These are phyloP conservation scores for Venustaconcha ellipsiformis DNA, from an alignment of 1,140 invertebrate species.

Conservation along the genomic window DNA sequence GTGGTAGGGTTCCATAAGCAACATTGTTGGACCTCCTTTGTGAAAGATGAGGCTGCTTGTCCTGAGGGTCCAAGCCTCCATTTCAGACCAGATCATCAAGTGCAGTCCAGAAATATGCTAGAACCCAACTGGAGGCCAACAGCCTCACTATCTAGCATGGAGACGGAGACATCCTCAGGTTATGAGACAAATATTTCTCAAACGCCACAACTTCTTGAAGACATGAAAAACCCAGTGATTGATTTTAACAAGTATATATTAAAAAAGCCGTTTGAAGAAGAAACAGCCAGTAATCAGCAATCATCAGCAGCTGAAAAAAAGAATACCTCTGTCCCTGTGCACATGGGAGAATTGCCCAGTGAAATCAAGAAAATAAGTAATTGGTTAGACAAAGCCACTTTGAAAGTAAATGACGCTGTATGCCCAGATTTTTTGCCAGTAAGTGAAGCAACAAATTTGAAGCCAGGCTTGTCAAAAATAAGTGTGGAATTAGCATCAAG, in stretches of 20 bases:
- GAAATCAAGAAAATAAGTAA: no score
- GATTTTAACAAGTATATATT: constrained; percentile 20
- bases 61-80: constrained; percentile 19
- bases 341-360: no score
- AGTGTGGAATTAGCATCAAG: no score
- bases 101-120: no score
- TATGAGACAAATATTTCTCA: constrained; percentile 31
- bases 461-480: no score
- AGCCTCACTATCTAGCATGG: constrained; percentile 29
- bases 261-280: not conserved
- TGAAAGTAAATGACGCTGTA: no score
- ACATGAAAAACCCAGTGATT: constrained; percentile 14
- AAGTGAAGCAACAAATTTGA: no score
- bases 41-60: not conserved
- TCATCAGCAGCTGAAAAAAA: no score
- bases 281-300: no score
- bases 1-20: constrained; percentile 2
- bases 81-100: constrained; percentile 5
- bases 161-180: constrained; percentile 23
- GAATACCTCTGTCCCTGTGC: no score
- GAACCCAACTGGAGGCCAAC: not conserved
- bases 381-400: no score
- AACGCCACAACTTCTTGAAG: constrained; percentile 12
- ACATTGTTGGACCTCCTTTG: not conserved
- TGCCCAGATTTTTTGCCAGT: no score